Base-by-base conservation (phyloP, 2,797 vertebrate species). In the Propithecus deckenii region DNA sequence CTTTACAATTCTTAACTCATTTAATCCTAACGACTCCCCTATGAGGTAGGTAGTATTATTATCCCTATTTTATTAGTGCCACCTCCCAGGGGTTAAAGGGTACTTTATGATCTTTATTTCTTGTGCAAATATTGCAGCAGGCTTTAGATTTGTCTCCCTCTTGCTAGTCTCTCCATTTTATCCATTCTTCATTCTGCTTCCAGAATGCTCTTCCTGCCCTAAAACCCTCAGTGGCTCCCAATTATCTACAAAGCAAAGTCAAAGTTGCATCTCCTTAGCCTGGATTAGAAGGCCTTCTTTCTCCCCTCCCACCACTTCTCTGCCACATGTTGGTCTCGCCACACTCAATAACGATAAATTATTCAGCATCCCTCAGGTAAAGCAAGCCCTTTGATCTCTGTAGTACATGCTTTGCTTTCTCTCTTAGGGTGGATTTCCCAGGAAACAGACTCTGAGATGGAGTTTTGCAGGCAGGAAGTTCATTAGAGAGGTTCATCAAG, bases 341-440 rank as follows among this genome's bases (percentile, higher is more conserved):
- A 57, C 7, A 61, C 17, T 89, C 14, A 23, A 12, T 32, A 87
- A 48, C 38, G 78, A 89, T 57, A 50, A 86, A 75, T 89, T 93
- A 86, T 41, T 86, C 75, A 72, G 10, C 23, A 30, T 59, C 32
- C 7, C 7, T 74, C 74, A 85, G 65, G 74, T 71, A 92, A 89
- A 75, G 32, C 8, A 79, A 65, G 23, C 4, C 17, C 48, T 79
- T 88, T 78, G 41, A 59, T 0, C 38, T 71, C 78, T 46, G 30
- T 20, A 46, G 50, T 52, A 8, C 25, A 30, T 32, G 32, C 13
- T 95, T 95, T 69, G 10, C 12, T 89, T 74, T 94, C 48, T 95
- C 30, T 80, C 32, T 87, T 80, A 89, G 11, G 48, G 72, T 88
- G 61, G 13, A 65, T 92, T 97, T 92, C 61, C 91, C 18, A n/a